phyloP scores from a whole-genome alignment of 2,113 vertebrate species.

The Bolborhynchus lineola region DNA sequence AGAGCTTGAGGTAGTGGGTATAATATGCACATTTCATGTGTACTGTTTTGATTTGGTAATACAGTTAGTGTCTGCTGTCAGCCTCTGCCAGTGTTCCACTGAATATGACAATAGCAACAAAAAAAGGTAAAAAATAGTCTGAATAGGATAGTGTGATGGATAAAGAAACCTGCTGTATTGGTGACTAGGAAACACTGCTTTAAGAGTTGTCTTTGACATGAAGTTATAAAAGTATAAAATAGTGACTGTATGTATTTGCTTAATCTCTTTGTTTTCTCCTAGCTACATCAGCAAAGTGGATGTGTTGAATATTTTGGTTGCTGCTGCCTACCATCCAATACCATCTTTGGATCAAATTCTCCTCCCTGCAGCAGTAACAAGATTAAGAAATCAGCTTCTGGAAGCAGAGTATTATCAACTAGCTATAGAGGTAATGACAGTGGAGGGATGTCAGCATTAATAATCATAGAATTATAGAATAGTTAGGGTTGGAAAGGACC shows the following conservation, averaged over 20 bases:
- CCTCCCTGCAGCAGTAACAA: slow-evolving; percentile 86
- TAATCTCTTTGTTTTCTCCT: neutral
- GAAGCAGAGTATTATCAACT: slow-evolving; percentile 94
- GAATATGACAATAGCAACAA: neutral
- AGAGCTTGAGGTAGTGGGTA: neutral
- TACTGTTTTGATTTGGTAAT: neutral
- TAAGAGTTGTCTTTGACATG: neutral
- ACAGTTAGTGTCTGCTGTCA: neutral
- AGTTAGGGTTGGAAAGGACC: too few species aligned
- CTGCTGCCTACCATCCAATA: slow-evolving; percentile 89
- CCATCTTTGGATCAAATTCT: slow-evolving; percentile 94
- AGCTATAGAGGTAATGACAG: slow-evolving; percentile 85
- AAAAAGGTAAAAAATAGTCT: neutral
- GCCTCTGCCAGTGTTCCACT: fast-evolving
- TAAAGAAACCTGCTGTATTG: neutral
- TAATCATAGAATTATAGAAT: too few species aligned
- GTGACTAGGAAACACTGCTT: neutral
- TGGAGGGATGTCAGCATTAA: neutral
- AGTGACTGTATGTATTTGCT: neutral
- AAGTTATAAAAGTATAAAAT: neutral
- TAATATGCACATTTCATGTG: neutral
- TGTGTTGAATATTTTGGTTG: slow-evolving; percentile 91
- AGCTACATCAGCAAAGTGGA: slow-evolving; percentile 98
- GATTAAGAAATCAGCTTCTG: slow-evolving; percentile 90
- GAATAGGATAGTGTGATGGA: neutral